Conservation (phyloP, 2,113 vertebrate genomes). For the Actenoides lindsayi region DNA sequence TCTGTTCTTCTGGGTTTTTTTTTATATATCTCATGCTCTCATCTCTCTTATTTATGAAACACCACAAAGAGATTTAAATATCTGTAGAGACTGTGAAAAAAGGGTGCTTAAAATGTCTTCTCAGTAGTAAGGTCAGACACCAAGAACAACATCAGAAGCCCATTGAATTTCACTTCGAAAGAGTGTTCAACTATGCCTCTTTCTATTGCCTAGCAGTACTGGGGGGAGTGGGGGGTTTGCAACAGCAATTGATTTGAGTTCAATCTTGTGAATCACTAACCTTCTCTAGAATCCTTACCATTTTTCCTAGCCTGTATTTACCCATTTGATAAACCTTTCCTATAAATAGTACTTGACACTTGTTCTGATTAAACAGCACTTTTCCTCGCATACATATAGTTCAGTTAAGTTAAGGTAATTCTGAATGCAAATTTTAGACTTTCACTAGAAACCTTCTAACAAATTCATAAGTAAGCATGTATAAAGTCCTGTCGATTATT, state of each 20-base stretch:
- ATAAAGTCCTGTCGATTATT: neutral
- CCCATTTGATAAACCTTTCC: neutral
- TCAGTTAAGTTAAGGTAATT: neutral
- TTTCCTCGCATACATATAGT: neutral
- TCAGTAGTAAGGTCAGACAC: neutral
- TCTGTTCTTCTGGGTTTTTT: neutral
- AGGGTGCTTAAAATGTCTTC: neutral
- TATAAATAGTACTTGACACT: neutral
- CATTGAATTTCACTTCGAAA: neutral
- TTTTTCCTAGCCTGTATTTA: neutral
- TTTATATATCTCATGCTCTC: neutral
- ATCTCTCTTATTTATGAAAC: neutral
- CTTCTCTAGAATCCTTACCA: neutral
- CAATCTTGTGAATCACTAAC: neutral
- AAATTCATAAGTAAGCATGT: neutral
- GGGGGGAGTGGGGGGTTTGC: neutral
- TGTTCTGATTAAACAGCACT: neutral
- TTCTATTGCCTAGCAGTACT: neutral
- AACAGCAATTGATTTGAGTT: neutral
- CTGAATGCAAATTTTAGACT: neutral
- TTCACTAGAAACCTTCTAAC: neutral
- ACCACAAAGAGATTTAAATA: neutral
- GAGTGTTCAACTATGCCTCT: neutral
- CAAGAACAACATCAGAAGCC: neutral
- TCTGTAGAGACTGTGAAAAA: neutral